These are phyloP conservation scores for Oegoconia quadripuncta DNA, from an alignment of 2,888 invertebrate species.

Conservation along the genomic window DNA sequence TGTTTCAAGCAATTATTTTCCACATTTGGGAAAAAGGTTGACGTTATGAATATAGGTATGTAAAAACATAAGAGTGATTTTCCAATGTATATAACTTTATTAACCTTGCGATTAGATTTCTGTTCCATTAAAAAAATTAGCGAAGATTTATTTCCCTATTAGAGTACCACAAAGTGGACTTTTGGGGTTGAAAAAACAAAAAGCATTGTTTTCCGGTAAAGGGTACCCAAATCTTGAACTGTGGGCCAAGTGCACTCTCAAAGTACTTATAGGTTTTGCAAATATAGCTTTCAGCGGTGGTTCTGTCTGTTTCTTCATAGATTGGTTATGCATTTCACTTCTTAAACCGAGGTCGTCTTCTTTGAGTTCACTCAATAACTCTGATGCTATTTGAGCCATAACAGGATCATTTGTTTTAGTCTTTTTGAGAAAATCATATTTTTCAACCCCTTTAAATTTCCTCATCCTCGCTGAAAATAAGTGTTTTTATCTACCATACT, in stretches of 20 bases:
- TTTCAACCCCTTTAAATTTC: too few relatives aligned
- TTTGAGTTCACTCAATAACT: constrained; percentile 29
- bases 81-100: too few relatives aligned
- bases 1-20: too few relatives aligned
- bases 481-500: too few relatives aligned
- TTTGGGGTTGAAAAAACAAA: constrained; percentile 10
- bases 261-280: constrained; percentile 1
- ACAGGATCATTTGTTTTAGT: constrained; percentile 18
- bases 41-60: too few relatives aligned
- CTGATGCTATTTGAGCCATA: constrained; percentile 27
- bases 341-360: background rate
- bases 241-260: constrained; percentile 8
- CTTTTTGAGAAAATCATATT: too few relatives aligned
- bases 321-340: background rate
- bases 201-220: constrained; percentile 11
- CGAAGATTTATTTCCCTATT: background rate
- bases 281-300: background rate
- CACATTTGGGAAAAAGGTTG: too few relatives aligned
- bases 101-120: too few relatives aligned
- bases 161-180: constrained; percentile 6
- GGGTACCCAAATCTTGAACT: constrained; percentile 6
- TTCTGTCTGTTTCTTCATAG: too few relatives aligned
- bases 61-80: too few relatives aligned
- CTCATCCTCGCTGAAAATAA: too few relatives aligned
- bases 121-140: background rate